Percentiles rank a stretch among this genome's conserved stretches.
These are phyloP conservation scores for Onthophagus sagittarius DNA, from an alignment of 2,888 invertebrate species.

Conservation along the genomic window DNA sequence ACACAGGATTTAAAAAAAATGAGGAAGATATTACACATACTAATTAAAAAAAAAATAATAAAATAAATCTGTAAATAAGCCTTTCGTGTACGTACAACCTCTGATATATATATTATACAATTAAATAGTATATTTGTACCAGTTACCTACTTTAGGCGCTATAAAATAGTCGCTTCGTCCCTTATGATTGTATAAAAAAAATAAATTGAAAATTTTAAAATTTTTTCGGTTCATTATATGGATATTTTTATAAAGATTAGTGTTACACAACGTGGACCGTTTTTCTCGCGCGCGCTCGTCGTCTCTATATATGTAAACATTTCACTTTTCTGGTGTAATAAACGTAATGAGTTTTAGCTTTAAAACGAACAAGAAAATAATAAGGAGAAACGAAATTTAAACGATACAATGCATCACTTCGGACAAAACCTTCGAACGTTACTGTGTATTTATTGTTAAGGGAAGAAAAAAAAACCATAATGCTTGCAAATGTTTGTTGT, in stretches of 20 bases:
- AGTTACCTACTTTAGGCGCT: conserved; percentile 23
- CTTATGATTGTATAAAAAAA: neutral
- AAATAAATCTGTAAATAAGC: conserved; percentile 34
- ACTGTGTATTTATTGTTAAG: neutral
- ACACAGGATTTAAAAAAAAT: neutral
- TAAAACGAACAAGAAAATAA: neutral
- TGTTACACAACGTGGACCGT: neutral
- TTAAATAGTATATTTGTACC: conserved; percentile 22
- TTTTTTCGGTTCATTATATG: neutral
- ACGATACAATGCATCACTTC: neutral
- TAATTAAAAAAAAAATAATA: neutral
- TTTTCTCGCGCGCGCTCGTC: neutral
- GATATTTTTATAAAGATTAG: neutral
- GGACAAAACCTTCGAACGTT: neutral
- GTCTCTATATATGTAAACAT: neutral
- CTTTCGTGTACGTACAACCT: conserved; percentile 35
- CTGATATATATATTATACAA: neutral
- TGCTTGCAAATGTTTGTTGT: neutral
- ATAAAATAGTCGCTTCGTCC: neutral
- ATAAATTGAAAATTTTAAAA: neutral
- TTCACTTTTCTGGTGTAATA: neutral
- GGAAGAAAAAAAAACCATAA: neutral
- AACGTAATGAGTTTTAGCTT: neutral
- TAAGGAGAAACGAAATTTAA: neutral
- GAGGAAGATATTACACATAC: too few relatives aligned